phyloP scores from a whole-genome alignment of 2,797 vertebrate genomes.

The Lepus oiostolus region DNA sequence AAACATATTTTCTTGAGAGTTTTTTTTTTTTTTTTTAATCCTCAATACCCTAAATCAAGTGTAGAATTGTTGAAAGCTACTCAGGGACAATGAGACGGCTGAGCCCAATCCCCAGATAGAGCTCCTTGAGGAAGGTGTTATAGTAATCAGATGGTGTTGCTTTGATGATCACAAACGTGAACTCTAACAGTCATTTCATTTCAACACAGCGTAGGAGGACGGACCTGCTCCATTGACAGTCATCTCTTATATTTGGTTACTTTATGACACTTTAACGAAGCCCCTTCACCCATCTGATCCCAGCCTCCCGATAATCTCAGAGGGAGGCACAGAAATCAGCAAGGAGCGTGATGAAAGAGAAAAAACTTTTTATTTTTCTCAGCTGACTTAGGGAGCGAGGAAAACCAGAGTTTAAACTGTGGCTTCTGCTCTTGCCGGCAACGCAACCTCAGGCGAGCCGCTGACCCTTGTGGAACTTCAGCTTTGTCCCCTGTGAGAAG shows the following conservation, averaged over 20 bases:
- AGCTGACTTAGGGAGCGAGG: not conserved
- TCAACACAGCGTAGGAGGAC: not conserved
- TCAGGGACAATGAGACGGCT: too few relatives aligned
- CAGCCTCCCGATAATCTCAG: not conserved
- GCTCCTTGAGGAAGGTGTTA: too few relatives aligned
- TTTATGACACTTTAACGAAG: not conserved
- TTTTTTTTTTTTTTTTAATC: too few relatives aligned
- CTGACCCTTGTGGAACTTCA: not conserved
- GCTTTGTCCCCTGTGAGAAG: not conserved
- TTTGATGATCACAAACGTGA: too few relatives aligned
- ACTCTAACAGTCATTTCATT: not conserved
- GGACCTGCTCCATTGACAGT: not conserved
- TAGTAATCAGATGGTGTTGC: too few relatives aligned
- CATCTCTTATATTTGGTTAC: not conserved
- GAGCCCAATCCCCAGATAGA: too few relatives aligned
- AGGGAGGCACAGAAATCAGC: not conserved
- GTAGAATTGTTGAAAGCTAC: too few relatives aligned
- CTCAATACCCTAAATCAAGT: too few relatives aligned
- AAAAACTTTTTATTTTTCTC: not conserved
- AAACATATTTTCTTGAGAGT: too few relatives aligned
- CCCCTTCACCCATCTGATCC: not conserved
- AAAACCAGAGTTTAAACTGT: not conserved
- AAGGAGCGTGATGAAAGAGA: not conserved
- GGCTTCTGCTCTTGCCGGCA: not conserved
- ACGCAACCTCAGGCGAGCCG: not conserved